These are phyloP conservation scores for Cherax quadricarinatus DNA, from an alignment of 1,140 invertebrate genomes.

Conservation along the genomic window DNA sequence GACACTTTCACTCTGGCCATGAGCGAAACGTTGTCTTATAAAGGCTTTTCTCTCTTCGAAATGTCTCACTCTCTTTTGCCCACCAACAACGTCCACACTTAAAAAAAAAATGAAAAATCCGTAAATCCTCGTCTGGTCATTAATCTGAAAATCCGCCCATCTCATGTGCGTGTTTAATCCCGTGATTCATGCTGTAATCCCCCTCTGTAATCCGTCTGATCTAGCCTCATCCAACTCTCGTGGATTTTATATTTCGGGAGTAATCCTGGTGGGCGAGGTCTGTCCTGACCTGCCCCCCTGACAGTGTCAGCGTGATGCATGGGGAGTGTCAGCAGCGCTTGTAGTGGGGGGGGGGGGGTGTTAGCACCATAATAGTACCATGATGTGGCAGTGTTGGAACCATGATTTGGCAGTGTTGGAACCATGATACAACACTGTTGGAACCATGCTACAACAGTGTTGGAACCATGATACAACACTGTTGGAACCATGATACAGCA, in stretches of 20 bases:
- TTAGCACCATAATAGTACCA: neutral
- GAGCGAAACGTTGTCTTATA: too few species aligned
- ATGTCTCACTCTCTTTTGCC: neutral
- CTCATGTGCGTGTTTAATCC: neutral
- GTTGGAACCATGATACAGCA: too few species aligned
- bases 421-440: too few species aligned
- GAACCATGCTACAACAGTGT: too few species aligned
- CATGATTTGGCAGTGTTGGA: too few species aligned
- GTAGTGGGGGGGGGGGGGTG: neutral
- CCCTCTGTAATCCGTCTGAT: neutral
- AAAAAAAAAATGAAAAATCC: neutral
- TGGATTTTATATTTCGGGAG: constrained; percentile 13
- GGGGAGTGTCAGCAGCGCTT: neutral
- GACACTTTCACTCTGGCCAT: too few species aligned
- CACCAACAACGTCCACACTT: neutral
- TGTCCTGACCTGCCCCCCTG: neutral
- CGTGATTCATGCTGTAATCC: constrained; percentile 2
- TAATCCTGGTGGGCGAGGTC: neutral
- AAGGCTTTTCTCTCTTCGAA: too few species aligned
- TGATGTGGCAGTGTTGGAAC: too few species aligned
- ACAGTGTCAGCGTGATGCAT: neutral
- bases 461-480: too few species aligned
- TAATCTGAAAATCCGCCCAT: constrained; percentile 10
- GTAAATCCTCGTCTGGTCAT: neutral
- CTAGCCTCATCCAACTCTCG: constrained; percentile 1